These are phyloP conservation scores for Aphidius colemani DNA, from an alignment of 2,888 invertebrate species.

Conservation along the genomic window DNA sequence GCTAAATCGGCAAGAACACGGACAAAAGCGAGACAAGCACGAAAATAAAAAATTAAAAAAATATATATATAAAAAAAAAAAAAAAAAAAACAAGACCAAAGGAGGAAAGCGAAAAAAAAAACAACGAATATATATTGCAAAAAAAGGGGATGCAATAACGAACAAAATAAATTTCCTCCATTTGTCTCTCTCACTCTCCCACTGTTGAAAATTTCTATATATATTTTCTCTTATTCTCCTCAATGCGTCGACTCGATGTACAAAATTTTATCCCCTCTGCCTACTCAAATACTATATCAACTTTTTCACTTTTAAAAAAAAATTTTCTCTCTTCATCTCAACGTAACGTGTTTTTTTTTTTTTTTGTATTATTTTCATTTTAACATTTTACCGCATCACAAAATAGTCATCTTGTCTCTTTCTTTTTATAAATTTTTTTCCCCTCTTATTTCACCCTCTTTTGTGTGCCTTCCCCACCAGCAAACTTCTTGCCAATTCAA, in stretches of 20 bases:
- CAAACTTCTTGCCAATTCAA: conserved; percentile 22
- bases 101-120: conserved; percentile 9
- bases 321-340: background rate
- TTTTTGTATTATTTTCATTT: conserved; percentile 8
- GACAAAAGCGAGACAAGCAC: background rate
- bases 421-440: conserved; percentile 19
- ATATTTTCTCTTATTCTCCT: background rate
- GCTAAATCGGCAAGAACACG: background rate
- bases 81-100: conserved; percentile 4
- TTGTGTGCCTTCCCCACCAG: conserved; percentile 10
- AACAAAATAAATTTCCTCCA: too few species aligned
- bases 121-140: background rate
- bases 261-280: background rate
- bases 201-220: too few species aligned
- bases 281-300: too few species aligned
- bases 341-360: background rate
- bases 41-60: conserved; percentile 4
- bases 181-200: too few species aligned
- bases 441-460: conserved; percentile 12
- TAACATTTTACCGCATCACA: conserved; percentile 15
- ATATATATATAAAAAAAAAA: background rate
- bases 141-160: background rate
- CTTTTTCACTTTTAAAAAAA: too few species aligned
- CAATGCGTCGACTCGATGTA: background rate
- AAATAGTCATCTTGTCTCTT: conserved; percentile 15